phyloP scores from a whole-genome alignment of 2,888 invertebrate genomes.

The Papilio gigon region DNA sequence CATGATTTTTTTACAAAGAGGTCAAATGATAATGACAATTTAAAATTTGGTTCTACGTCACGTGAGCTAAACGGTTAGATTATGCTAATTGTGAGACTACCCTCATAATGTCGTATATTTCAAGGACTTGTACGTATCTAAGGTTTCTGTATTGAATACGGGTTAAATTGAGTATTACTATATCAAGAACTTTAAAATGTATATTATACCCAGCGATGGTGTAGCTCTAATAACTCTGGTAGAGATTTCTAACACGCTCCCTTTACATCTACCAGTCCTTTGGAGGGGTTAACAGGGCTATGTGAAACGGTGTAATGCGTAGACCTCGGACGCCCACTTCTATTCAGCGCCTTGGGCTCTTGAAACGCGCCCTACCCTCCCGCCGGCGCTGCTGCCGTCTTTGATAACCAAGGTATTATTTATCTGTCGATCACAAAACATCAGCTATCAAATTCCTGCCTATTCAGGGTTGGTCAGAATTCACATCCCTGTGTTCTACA shows the following conservation, averaged over 20 bases:
- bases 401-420: neutral
- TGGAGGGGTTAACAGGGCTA: too few species aligned
- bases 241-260: too few species aligned
- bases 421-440: neutral
- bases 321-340: too few species aligned
- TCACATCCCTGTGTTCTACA: slow-evolving; percentile 18
- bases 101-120: neutral
- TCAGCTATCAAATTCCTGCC: neutral
- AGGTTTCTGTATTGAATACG: slow-evolving; percentile 2
- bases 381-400: too few species aligned
- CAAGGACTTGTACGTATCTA: slow-evolving; percentile 2
- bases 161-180: neutral
- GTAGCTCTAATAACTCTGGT: too few species aligned
- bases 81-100: slow-evolving; percentile 7
- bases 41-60: neutral
- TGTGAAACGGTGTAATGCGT: too few species aligned
- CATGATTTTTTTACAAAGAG: neutral
- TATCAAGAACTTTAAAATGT: neutral
- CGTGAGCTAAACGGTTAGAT: neutral
- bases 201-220: too few species aligned
- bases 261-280: too few species aligned
- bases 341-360: too few species aligned
- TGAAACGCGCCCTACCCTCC: too few species aligned
- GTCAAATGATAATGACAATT: neutral
- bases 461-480: neutral